These are phyloP conservation scores for Drosophila melanocephala DNA, from an alignment of 2,888 invertebrate genomes.

Conservation along the genomic window DNA sequence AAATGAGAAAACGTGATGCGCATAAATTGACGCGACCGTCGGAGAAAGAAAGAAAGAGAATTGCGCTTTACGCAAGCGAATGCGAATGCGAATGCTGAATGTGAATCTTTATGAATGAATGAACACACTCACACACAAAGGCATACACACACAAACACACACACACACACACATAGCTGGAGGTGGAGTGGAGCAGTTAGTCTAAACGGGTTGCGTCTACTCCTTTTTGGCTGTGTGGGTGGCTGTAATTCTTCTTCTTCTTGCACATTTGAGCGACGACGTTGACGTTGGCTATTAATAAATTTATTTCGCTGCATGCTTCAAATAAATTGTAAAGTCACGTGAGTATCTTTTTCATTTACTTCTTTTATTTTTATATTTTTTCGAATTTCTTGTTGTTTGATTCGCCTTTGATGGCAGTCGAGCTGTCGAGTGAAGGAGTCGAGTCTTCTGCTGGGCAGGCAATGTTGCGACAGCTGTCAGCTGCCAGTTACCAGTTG, in stretches of 20 bases:
- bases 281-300: constrained; percentile 72
- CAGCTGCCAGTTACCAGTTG: constrained; percentile 53
- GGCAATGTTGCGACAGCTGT: constrained; percentile 71
- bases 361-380: background rate
- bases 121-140: constrained; percentile 43
- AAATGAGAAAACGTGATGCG: constrained; percentile 84
- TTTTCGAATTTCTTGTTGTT: constrained; percentile 26
- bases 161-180: background rate
- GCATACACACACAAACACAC: background rate
- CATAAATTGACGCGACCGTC: constrained; percentile 77
- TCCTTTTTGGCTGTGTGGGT: constrained; percentile 37
- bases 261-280: constrained; percentile 29
- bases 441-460: constrained; percentile 33
- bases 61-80: constrained; percentile 57
- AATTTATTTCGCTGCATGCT: constrained; percentile 74
- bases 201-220: constrained; percentile 22
- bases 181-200: constrained; percentile 13
- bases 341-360: constrained; percentile 55
- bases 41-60: constrained; percentile 37
- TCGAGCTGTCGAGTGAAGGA: constrained; percentile 22
- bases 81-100: constrained; percentile 50
- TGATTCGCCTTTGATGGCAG: constrained; percentile 72
- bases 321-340: constrained; percentile 75
- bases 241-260: constrained; percentile 57
- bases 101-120: constrained; percentile 70